Evolutionary conservation across 2,888 invertebrate genomes (phyloP).

Genomic region (Rhingia campestris): DNA sequence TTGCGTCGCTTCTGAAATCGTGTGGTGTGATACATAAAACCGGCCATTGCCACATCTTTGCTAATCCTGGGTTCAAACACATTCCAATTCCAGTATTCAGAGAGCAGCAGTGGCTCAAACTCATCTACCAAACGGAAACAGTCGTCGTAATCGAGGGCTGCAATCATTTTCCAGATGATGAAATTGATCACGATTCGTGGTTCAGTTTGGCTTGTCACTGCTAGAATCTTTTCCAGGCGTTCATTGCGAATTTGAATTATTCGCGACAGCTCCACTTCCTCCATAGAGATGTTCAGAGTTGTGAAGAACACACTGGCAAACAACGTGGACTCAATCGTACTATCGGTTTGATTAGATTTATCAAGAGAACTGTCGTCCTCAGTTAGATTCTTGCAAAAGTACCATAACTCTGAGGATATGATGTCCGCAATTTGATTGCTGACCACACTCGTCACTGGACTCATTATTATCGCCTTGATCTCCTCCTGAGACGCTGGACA

Average conservation of each 20-base stretch:
- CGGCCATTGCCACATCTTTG: constrained; percentile 79
- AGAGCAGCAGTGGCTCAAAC: constrained; percentile 78
- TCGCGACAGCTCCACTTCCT: constrained; percentile 76
- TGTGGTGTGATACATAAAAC: constrained; percentile 79
- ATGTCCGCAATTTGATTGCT: constrained; percentile 77
- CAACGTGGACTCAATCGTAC: constrained; percentile 75
- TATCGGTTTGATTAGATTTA: constrained; percentile 20
- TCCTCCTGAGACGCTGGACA: constrained; percentile 76
- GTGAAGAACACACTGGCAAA: constrained; percentile 77
- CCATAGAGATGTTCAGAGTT: constrained; percentile 76
- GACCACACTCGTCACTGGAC: constrained; percentile 70
- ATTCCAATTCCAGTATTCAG: constrained; percentile 80
- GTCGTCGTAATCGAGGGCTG: constrained; percentile 75
- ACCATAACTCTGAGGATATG: constrained; percentile 77
- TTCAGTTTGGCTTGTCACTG: constrained; percentile 76
- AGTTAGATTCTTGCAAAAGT: constrained; percentile 77
- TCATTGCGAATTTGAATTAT: constrained; percentile 77
- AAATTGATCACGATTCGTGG: constrained; percentile 79
- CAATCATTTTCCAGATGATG: constrained; percentile 79
- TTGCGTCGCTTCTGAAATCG: constrained; percentile 79
- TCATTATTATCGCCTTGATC: constrained; percentile 73
- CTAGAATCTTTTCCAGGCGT: constrained; percentile 75
- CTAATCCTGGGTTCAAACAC: constrained; percentile 75
- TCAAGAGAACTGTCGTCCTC: constrained; percentile 54
- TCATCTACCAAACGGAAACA: constrained; percentile 78